Conservation (phyloP, 2,888 invertebrate species). For the Eilema griseolum region DNA sequence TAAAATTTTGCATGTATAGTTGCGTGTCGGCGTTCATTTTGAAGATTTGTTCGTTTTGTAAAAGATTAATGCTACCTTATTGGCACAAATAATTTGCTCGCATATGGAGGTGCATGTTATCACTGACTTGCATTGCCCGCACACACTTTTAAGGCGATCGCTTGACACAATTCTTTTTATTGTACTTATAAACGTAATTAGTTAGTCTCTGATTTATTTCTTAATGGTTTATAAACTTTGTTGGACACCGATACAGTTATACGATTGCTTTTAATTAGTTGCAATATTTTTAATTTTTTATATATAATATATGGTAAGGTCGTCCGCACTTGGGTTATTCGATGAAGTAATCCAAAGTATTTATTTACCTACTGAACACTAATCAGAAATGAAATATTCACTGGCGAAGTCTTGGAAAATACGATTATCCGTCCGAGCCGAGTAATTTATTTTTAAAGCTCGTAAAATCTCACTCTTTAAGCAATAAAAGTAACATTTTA, state of each 20-base stretch:
- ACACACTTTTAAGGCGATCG: constrained; percentile 50
- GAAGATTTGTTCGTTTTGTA: constrained; percentile 60
- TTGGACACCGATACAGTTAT: constrained; percentile 51
- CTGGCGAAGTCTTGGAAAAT: constrained; percentile 71
- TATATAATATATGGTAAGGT: constrained; percentile 30
- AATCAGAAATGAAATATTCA: constrained; percentile 78
- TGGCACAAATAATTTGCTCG: constrained; percentile 63
- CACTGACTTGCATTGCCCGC: constrained; percentile 48
- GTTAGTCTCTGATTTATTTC: constrained; percentile 68
- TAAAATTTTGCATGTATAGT: constrained; percentile 63
- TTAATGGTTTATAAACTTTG: constrained; percentile 67
- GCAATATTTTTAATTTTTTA: constrained; percentile 39
- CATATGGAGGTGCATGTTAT: constrained; percentile 46
- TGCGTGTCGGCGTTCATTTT: constrained; percentile 64
- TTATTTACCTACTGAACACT: constrained; percentile 73
- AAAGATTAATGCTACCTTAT: constrained; percentile 64
- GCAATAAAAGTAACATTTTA: constrained; percentile 85
- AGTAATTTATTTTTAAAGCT: constrained; percentile 84
- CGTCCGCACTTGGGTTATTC: constrained; percentile 42
- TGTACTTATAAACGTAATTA: constrained; percentile 66
- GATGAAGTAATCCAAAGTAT: constrained; percentile 61
- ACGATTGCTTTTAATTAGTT: constrained; percentile 47
- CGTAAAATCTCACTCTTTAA: constrained; percentile 84
- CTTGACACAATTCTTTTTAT: constrained; percentile 55
- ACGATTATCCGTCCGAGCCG: constrained; percentile 72